Evolutionary conservation across 2,797 vertebrate genomes (phyloP).

Genomic region (Myotis pilosus): DNA sequence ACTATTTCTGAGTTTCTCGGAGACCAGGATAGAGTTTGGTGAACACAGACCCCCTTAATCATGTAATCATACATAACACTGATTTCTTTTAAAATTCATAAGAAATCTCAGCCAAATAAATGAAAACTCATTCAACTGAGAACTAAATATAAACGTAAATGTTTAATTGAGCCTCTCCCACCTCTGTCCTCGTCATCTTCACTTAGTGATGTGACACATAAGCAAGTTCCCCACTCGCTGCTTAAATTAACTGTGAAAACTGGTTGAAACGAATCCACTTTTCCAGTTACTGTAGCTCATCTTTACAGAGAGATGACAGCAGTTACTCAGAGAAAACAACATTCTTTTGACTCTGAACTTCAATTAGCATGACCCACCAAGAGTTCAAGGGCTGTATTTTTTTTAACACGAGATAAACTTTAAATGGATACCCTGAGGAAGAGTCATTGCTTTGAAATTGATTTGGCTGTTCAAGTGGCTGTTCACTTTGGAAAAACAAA

Average conservation of each 20-base stretch:
- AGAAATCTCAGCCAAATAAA: not conserved
- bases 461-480: conserved; percentile 43
- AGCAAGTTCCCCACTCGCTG: rapidly evolving
- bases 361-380: not conserved
- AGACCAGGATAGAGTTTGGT: not conserved
- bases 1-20: not conserved
- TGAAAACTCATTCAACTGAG: not conserved
- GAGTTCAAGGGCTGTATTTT: conserved; percentile 5
- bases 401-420: not conserved
- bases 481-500: conserved; percentile 49
- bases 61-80: not conserved
- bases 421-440: conserved; percentile 1
- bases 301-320: not conserved
- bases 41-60: not conserved
- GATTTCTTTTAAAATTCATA: not conserved
- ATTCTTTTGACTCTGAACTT: not conserved
- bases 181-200: not conserved
- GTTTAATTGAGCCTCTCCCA: not conserved
- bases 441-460: conserved; percentile 50
- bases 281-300: not conserved
- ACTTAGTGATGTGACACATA: rapidly evolving
- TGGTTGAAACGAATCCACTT: not conserved
- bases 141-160: not conserved
- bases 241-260: not conserved
- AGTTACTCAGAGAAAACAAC: not conserved